phyloP scores from a whole-genome alignment of 2,797 vertebrate species.

The Sebastolobus alascanus region DNA sequence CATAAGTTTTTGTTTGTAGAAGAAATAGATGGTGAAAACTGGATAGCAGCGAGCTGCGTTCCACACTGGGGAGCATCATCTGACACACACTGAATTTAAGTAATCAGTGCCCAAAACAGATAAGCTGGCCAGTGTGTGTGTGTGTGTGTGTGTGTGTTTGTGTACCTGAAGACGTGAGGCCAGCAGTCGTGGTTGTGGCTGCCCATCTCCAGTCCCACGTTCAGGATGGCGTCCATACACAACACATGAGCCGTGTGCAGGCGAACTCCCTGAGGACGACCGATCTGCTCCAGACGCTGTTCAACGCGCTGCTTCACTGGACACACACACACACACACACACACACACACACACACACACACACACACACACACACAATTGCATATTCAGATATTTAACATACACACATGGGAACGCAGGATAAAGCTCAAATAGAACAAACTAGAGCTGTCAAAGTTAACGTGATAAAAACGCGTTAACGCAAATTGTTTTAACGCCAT shows the following conservation, averaged over 20 bases:
- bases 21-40: too few relatives aligned
- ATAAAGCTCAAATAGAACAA: not conserved
- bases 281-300: conserved; percentile 95
- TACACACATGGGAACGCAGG: not conserved
- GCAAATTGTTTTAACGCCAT: too few relatives aligned
- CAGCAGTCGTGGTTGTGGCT: conserved; percentile 99
- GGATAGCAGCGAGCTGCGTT: too few relatives aligned
- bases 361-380: conserved; percentile 6
- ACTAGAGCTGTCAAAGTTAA: too few relatives aligned
- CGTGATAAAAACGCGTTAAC: too few relatives aligned
- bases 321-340: conserved; percentile 51
- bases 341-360: conserved; percentile 47
- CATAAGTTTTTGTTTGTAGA: too few relatives aligned
- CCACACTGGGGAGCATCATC: too few relatives aligned
- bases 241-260: conserved; percentile 95
- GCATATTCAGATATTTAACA: not conserved
- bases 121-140: too few relatives aligned
- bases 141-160: conserved; percentile 5
- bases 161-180: conserved; percentile 96
- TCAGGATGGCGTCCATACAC: conserved; percentile 98
- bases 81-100: too few relatives aligned
- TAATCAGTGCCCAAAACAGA: too few relatives aligned
- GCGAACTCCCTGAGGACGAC: conserved; percentile 90
- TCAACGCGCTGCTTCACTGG: conserved; percentile 94
- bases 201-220: conserved; percentile 97